phyloP scores from a whole-genome alignment of 2,113 vertebrate species.

The Blennius ocellaris region DNA sequence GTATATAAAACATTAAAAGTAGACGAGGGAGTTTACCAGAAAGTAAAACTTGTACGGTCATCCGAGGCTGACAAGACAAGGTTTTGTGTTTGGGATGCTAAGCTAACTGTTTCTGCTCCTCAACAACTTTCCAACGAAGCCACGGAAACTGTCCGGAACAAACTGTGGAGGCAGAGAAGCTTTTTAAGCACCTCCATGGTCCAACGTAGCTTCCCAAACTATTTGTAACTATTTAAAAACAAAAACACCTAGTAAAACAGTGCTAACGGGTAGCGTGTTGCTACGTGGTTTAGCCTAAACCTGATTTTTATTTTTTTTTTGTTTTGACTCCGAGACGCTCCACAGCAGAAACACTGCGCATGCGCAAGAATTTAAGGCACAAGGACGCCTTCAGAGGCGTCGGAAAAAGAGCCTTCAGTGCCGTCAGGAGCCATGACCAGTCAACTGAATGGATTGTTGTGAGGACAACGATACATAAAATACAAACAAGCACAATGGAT shows the following conservation, averaged over 20 bases:
- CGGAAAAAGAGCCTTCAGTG: neutral
- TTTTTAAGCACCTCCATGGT: constrained; percentile 61
- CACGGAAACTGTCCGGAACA: constrained; percentile 70
- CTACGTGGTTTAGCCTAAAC: constrained; percentile 30
- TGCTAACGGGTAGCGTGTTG: neutral
- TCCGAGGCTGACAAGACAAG: constrained; percentile 24
- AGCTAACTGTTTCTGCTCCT: constrained; percentile 52
- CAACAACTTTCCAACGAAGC: constrained; percentile 58
- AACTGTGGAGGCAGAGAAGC: constrained; percentile 35
- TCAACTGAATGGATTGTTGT: too few species aligned
- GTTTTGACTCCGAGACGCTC: constrained; percentile 65
- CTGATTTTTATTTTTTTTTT: constrained; percentile 35
- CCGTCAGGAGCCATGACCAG: too few species aligned
- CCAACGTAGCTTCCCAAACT: neutral
- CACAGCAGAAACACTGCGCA: constrained; percentile 61
- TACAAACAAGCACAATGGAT: too few species aligned
- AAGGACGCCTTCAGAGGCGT: neutral
- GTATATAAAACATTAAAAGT: neutral
- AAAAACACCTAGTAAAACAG: neutral
- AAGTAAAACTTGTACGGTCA: constrained; percentile 40
- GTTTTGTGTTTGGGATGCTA: constrained; percentile 59
- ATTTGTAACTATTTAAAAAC: neutral
- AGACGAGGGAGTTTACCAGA: constrained; percentile 53
- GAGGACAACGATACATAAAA: too few species aligned
- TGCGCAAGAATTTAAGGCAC: constrained; percentile 16